Conservation (phyloP, 2,113 vertebrate genomes). For the Chaenogobius annularis region DNA sequence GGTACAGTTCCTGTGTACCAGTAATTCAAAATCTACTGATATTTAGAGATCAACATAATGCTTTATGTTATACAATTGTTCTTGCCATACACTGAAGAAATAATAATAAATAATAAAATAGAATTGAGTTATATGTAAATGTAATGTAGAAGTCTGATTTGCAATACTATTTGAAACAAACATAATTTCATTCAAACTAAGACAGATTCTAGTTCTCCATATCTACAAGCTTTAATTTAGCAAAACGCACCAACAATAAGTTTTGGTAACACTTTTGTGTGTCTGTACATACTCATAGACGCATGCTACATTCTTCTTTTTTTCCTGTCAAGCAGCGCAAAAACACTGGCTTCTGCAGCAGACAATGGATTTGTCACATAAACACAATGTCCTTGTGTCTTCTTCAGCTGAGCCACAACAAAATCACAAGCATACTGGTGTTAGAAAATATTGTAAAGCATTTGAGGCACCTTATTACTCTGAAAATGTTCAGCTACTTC, state of each 20-base stretch:
- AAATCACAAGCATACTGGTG: not conserved
- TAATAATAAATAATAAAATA: not conserved
- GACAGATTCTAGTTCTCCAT: not conserved
- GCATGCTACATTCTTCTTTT: slow-evolving; percentile 12
- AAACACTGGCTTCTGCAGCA: slow-evolving; percentile 17
- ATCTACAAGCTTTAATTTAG: not conserved
- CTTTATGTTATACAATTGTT: not conserved
- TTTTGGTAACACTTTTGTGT: slow-evolving; percentile 16
- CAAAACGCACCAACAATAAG: slow-evolving; percentile 35
- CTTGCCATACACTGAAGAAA: not conserved
- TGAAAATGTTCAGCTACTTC: too few species aligned
- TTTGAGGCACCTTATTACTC: too few species aligned
- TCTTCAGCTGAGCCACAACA: not conserved
- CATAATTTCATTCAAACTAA: not conserved
- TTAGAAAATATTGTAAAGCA: too few species aligned
- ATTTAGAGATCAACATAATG: not conserved
- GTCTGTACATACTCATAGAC: slow-evolving; percentile 1
- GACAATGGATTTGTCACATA: slow-evolving; percentile 17
- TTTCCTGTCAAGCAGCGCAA: slow-evolving; percentile 22
- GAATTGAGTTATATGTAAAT: not conserved
- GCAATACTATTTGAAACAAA: not conserved
- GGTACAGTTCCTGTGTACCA: not conserved
- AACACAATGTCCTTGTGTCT: slow-evolving; percentile 8
- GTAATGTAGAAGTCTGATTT: not conserved
- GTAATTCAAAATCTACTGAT: not conserved